Percentiles rank a stretch among this genome's conserved stretches.
Conservation (phyloP, 2,113 vertebrate species). For the Pseudorhombus dupliciocellatus region DNA sequence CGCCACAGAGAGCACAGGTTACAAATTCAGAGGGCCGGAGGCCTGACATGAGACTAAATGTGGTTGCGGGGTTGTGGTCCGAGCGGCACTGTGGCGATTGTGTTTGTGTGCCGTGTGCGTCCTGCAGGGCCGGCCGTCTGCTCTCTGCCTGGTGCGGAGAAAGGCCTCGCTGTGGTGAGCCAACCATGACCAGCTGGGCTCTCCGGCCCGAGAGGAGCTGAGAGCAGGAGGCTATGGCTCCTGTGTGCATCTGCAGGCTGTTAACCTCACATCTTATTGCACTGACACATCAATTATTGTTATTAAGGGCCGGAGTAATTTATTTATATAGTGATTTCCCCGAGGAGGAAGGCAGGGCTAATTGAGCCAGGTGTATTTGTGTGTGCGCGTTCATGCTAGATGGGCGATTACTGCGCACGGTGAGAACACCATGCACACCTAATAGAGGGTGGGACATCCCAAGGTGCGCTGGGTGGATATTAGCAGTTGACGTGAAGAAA, state of each 20-base stretch:
- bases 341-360: slow-evolving; percentile 58
- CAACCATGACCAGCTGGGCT: slow-evolving; percentile 71
- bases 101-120: slow-evolving; percentile 44
- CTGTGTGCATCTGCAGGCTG: slow-evolving; percentile 66
- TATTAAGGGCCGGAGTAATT: slow-evolving; percentile 75
- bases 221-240: slow-evolving; percentile 48
- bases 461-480: slow-evolving; percentile 20
- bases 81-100: slow-evolving; percentile 17
- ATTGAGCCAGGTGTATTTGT: slow-evolving; percentile 67
- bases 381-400: slow-evolving; percentile 30
- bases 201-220: slow-evolving; percentile 43
- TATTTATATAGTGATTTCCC: slow-evolving; percentile 79
- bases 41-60: slow-evolving; percentile 18
- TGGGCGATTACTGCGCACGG: slow-evolving; percentile 16
- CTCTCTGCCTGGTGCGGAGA: slow-evolving; percentile 59
- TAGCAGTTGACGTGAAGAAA: slow-evolving; percentile 27
- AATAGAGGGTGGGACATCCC: slow-evolving; percentile 54
- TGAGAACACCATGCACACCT: slow-evolving; percentile 28
- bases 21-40: slow-evolving; percentile 22
- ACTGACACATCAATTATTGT: slow-evolving; percentile 81
- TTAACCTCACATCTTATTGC: slow-evolving; percentile 77
- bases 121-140: slow-evolving; percentile 69
- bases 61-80: background rate
- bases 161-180: slow-evolving; percentile 50
- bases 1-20: slow-evolving; percentile 28